phyloP scores from a whole-genome alignment of 2,113 vertebrate genomes.

The Dolichotis patagonum region DNA sequence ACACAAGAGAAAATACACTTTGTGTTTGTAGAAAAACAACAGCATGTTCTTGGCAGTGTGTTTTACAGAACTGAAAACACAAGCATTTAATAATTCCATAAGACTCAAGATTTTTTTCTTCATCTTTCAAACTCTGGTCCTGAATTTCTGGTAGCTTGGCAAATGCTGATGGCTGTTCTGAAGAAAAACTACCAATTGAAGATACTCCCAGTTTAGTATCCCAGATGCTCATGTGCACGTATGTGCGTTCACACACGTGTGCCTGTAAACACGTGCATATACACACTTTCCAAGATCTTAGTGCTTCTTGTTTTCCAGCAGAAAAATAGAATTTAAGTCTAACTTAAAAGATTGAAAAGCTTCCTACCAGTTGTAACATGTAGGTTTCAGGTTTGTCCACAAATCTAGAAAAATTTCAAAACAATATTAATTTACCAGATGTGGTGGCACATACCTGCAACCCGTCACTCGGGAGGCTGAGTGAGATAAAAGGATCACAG shows the following conservation, averaged over 20 bases:
- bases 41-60: neutral
- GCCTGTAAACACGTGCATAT: neutral
- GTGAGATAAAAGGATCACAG: neutral
- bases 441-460: neutral
- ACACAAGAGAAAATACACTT: neutral
- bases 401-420: neutral
- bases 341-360: neutral
- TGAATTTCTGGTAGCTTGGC: conserved; percentile 31
- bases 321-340: neutral
- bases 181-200: neutral
- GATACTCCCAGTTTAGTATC: neutral
- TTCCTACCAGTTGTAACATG: neutral
- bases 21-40: neutral
- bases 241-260: neutral
- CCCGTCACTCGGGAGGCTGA: neutral
- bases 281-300: neutral
- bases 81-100: neutral
- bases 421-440: neutral
- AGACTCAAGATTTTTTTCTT: neutral
- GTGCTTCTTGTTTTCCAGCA: neutral
- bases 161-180: neutral
- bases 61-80: conserved; percentile 49
- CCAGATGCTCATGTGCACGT: no score
- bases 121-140: conserved; percentile 23
- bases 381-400: neutral